Evolutionary conservation across 23 tunicate species (phyloP), one percentile per base, ranked within the genome.

Genomic region (Phallusia fumigata): DNA sequence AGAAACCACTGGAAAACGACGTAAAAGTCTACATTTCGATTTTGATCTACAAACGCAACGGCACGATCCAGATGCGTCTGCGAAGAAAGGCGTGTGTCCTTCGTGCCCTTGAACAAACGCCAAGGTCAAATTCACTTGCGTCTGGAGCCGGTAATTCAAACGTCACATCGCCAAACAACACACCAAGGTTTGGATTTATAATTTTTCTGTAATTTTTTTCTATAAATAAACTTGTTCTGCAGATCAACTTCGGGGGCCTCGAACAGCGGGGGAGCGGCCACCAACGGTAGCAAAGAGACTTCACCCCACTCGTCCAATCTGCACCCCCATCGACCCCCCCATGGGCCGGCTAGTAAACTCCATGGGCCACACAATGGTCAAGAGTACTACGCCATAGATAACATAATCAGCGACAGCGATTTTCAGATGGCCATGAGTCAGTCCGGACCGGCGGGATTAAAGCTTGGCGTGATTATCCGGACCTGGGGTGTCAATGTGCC

Each of bases 361-460:
- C 93, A 89, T 33, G 98, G 98, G 21, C 98, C 98, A 22, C 89
- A 86, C 52, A 89, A 94, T 47, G 98, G 98, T 3, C 98, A 94
- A 52, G 98, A 94, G 69, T 94, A 94, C 58, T 94, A 94, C 86
- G 99, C 99, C 18, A 97, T 97, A 65, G 99, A 97, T 84, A 97
- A 97, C 79, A 97, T 97, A 36, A 90, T 97, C 13, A 92, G 93
- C 69, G 97, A 97, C 81, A 97, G 80, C 34, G 99, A 97, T 75
- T 97, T 92, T 86, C 99, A 97, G 76, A 79, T 83, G 78, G 99
- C 99, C 2, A 81, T 86, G 82, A 83, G 91, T 65, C 97, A 92
- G 74, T 76, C 99, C 0, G 95, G 90, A 12, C 87, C 91, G 1
- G 81, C 78, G 22, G 97, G 97, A 22, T 80, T 97, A 16, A 93